Evolutionary conservation across 1,140 invertebrate genomes (phyloP).

Genomic region (Atta colombica): DNA sequence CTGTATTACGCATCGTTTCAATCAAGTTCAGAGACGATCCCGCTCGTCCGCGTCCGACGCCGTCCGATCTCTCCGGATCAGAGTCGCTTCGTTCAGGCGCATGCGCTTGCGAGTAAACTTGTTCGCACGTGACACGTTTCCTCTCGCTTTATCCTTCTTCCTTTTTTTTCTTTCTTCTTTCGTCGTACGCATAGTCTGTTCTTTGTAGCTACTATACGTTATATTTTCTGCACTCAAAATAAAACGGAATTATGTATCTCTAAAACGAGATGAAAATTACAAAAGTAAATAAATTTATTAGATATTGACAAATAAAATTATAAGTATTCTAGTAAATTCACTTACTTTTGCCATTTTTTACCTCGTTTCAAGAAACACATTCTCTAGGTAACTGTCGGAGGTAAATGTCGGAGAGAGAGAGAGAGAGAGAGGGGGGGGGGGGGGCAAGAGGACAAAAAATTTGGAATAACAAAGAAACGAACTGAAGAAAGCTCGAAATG

Average conservation of each 20-base stretch:
- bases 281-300: no score
- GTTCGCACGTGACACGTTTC: conserved; percentile 29
- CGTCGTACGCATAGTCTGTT: conserved; percentile 10
- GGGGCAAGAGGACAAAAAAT: neutral
- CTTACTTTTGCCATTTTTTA: no score
- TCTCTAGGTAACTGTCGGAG: neutral
- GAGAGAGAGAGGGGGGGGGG: no score
- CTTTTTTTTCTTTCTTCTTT: conserved; percentile 16
- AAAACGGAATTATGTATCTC: neutral
- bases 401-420: neutral
- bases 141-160: neutral
- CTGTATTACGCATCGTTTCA: conserved; percentile 74
- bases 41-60: conserved; percentile 58
- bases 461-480: neutral
- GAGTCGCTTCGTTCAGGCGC: neutral
- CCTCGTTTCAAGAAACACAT: no score
- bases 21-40: conserved; percentile 69
- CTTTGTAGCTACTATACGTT: neutral
- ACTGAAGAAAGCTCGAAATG: neutral
- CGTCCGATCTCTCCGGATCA: conserved; percentile 31
- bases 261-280: no score
- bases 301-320: no score
- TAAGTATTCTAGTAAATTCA: no score
- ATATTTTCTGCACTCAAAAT: neutral
- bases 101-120: neutral